phyloP scores from a whole-genome alignment of 2,113 vertebrate species.

The Empidonax traillii region DNA sequence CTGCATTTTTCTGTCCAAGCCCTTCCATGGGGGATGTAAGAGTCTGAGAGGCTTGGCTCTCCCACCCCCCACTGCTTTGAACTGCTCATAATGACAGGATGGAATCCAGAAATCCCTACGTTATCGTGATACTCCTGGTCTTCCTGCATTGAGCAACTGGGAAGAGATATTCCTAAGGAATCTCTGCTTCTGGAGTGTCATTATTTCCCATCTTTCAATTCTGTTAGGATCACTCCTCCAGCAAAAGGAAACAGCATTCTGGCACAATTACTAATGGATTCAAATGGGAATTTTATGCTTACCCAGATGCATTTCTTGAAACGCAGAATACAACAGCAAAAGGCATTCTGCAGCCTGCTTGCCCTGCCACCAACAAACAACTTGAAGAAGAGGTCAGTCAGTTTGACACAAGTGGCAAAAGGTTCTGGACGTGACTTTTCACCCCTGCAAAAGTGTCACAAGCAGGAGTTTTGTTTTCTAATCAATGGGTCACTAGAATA shows the following conservation, averaged over 20 bases:
- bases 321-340: not conserved
- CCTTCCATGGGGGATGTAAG: not conserved
- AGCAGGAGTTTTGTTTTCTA: not conserved
- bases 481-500: not conserved
- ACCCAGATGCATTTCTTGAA: not conserved
- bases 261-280: not conserved
- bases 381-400: not conserved
- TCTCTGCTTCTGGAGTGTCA: not conserved
- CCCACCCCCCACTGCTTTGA: not conserved
- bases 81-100: not conserved
- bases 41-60: not conserved
- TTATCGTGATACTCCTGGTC: not conserved
- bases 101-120: not conserved
- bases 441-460: not conserved
- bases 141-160: fast-evolving
- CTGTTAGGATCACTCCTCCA: not conserved
- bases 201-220: not conserved
- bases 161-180: not conserved
- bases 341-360: not conserved
- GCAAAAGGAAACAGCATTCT: not conserved
- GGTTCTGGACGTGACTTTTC: not conserved
- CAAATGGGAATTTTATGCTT: not conserved
- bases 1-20: not conserved
- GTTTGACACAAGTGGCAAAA: not conserved
- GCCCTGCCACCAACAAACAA: not conserved